These are phyloP conservation scores for Lysandra bellargus DNA, from an alignment of 2,888 invertebrate species.

Conservation along the genomic window DNA sequence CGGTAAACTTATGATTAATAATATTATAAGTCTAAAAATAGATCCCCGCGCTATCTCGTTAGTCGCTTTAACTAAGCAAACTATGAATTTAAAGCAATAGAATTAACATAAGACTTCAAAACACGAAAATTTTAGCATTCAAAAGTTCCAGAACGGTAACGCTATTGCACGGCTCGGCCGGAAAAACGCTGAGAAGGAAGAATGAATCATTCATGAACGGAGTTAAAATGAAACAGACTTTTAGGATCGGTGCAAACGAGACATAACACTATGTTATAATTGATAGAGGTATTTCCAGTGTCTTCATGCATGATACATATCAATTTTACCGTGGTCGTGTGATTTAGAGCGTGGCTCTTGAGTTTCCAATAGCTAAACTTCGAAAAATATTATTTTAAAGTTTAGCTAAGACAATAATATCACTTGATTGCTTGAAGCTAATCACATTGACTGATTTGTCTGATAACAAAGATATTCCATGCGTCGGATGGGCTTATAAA, in stretches of 20 bases:
- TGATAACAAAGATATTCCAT: too few species aligned
- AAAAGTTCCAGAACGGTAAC: constrained; percentile 23
- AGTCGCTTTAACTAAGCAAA: not conserved
- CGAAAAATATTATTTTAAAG: too few species aligned
- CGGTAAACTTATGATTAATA: not conserved
- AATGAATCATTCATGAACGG: constrained; percentile 41
- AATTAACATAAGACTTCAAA: constrained; percentile 30
- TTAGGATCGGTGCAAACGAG: not conserved
- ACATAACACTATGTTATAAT: too few species aligned
- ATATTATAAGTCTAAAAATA: not conserved
- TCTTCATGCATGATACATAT: too few species aligned
- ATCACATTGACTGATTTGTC: too few species aligned
- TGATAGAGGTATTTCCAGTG: too few species aligned
- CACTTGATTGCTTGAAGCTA: too few species aligned
- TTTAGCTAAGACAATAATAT: too few species aligned
- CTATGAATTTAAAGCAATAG: constrained; percentile 25
- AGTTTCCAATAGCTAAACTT: too few species aligned
- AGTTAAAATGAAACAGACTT: constrained; percentile 35
- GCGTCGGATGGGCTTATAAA: too few species aligned
- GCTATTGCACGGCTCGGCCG: constrained; percentile 25
- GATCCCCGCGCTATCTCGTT: not conserved
- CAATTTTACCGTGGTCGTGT: too few species aligned
- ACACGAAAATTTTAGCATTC: constrained; percentile 29
- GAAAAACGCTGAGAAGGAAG: constrained; percentile 37
- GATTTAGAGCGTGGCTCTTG: too few species aligned